A percentile compares a stretch with the other conserved stretches of the same genome.
Conservation (phyloP, 1,140 invertebrate genomes). For the Plodia interpunctella region DNA sequence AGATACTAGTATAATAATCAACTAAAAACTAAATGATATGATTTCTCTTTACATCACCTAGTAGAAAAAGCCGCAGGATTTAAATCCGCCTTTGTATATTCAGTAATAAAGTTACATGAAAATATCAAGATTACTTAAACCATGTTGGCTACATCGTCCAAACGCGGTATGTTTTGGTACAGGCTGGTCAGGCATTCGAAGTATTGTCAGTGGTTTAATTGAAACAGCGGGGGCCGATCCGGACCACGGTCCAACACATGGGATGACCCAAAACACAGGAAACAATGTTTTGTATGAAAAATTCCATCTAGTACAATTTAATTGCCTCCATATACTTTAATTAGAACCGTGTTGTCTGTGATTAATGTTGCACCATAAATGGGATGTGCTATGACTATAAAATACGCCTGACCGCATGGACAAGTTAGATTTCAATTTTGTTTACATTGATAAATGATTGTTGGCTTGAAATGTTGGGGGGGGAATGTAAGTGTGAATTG, state of each 20-base stretch:
- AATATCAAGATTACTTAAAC: conserved; percentile 35
- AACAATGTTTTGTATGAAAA: conserved; percentile 69
- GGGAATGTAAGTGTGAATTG: too few relatives aligned
- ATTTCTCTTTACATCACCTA: too few relatives aligned
- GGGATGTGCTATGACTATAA: conserved; percentile 41
- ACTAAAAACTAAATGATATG: too few relatives aligned
- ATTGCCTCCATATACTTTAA: conserved; percentile 69
- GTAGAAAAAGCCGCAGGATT: too few relatives aligned
- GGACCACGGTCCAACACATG: conserved; percentile 36
- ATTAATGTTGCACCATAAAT: conserved; percentile 62
- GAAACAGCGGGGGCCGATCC: conserved; percentile 64
- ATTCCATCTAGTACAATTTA: conserved; percentile 58
- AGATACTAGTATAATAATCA: too few relatives aligned
- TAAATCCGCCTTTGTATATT: too few relatives aligned
- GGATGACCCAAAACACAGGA: conserved; percentile 39
- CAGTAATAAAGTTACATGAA: too few relatives aligned
- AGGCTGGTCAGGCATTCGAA: conserved; percentile 54
- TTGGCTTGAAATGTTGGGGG: neutral
- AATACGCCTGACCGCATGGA: conserved; percentile 18
- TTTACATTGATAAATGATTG: conserved; percentile 24
- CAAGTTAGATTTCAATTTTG: conserved; percentile 16
- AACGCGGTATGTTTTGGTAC: conserved; percentile 53
- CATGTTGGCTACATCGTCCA: conserved; percentile 20
- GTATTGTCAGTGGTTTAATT: conserved; percentile 73
- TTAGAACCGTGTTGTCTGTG: conserved; percentile 53